These are phyloP conservation scores for Mustela lutreola DNA, from an alignment of 2,113 vertebrate species.

Conservation along the genomic window DNA sequence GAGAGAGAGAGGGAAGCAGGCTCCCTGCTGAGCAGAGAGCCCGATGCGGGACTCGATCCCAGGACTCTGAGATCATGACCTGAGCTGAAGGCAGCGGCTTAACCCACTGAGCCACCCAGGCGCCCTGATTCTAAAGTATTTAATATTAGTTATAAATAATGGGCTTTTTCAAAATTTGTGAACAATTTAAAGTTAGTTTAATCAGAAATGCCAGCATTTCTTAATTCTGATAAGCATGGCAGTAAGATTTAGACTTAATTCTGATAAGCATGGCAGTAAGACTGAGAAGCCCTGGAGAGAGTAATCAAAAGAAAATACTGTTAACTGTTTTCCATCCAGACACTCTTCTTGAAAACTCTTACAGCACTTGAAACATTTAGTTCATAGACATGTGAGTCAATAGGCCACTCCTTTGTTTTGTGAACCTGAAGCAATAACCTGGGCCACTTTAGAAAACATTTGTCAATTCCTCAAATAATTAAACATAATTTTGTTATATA, in stretches of 20 bases:
- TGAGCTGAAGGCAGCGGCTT: too few relatives aligned
- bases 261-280: background rate
- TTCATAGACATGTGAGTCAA: background rate
- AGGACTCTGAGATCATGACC: too few relatives aligned
- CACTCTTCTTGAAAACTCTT: background rate
- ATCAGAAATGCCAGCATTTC: background rate
- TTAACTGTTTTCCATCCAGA: background rate
- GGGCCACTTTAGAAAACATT: background rate
- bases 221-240: background rate
- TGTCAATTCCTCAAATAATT: background rate
- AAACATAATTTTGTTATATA: background rate
- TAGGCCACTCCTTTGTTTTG: background rate
- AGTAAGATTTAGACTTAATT: background rate
- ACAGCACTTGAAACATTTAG: background rate
- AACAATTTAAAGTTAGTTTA: constrained; percentile 4
- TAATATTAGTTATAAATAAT: background rate
- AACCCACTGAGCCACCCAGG: too few relatives aligned
- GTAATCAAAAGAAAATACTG: background rate
- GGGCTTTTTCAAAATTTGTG: background rate
- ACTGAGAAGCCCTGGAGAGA: background rate
- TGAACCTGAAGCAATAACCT: background rate
- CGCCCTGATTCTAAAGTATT: background rate
- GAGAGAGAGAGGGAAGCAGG: too few relatives aligned
- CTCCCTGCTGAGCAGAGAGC: too few relatives aligned
- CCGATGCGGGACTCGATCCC: too few relatives aligned